These are phyloP conservation scores for Delphinus delphis DNA, from an alignment of 2,113 vertebrate species.

Conservation along the genomic window DNA sequence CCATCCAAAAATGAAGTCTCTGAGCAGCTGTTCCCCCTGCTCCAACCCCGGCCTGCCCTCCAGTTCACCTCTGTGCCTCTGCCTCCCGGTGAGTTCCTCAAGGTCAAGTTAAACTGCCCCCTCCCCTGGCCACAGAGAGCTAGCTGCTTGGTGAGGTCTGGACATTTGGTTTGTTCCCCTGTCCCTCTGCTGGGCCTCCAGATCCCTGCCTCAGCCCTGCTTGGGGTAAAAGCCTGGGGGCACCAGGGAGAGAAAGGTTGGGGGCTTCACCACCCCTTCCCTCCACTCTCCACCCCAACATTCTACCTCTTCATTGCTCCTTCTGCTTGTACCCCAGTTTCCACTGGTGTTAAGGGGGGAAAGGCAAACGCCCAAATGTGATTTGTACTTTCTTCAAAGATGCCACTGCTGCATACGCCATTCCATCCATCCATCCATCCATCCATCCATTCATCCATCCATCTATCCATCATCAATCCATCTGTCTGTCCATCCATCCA, in stretches of 20 bases:
- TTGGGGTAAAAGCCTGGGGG: background rate
- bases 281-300: background rate
- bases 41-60: background rate
- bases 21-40: fast-evolving
- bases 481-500: background rate
- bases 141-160: background rate
- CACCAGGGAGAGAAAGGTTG: fast-evolving
- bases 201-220: background rate
- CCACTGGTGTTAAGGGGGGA: background rate
- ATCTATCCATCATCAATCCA: background rate
- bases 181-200: background rate
- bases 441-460: background rate
- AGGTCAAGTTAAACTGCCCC: background rate
- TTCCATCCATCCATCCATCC: background rate
- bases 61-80: background rate
- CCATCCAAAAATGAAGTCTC: background rate
- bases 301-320: background rate
- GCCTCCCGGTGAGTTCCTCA: background rate
- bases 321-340: background rate
- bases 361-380: background rate
- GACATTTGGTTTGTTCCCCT: background rate
- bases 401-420: background rate
- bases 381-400: background rate
- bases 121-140: background rate
- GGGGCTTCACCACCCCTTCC: fast-evolving